Evolutionary conservation across 2,888 invertebrate genomes (phyloP).

Genomic region (Napeogenes sylphis): DNA sequence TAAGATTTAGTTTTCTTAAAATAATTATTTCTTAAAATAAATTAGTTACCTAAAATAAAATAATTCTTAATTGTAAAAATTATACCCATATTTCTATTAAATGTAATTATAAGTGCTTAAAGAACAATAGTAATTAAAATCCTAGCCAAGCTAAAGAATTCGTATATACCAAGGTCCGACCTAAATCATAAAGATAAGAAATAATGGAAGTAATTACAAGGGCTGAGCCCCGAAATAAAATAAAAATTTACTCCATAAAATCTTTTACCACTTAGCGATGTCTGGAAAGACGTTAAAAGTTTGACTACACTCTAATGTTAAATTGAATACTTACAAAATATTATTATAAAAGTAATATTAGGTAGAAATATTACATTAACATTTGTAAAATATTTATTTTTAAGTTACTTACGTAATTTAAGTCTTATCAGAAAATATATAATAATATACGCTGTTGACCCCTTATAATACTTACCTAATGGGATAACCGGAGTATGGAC

Average conservation of each 20-base stretch:
- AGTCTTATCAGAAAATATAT: not conserved
- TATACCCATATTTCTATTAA: too few species aligned
- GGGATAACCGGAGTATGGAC: constrained; percentile 92
- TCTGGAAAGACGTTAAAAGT: constrained; percentile 11
- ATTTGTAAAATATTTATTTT: too few species aligned
- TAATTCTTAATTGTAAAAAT: too few species aligned
- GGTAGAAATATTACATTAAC: not conserved
- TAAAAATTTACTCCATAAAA: constrained; percentile 19
- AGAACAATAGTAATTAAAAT: not conserved
- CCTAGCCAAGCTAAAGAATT: constrained; percentile 2
- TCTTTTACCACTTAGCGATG: constrained; percentile 18
- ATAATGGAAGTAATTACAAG: constrained; percentile 18
- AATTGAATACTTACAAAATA: not conserved
- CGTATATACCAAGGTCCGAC: constrained; percentile 14
- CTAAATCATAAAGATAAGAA: constrained; percentile 12
- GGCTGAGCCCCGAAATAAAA: constrained; percentile 9
- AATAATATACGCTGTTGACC: not conserved
- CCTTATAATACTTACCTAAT: constrained; percentile 65
- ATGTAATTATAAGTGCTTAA: too few species aligned
- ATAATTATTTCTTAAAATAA: too few species aligned
- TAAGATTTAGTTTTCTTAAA: too few species aligned
- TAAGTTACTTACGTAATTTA: too few species aligned
- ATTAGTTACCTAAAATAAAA: too few species aligned
- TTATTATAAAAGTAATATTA: too few species aligned
- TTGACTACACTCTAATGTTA: constrained; percentile 6